Percentiles rank a stretch among this genome's conserved stretches.
Conservation (phyloP, 1,140 invertebrate species). For the Harpegnathos saltator region DNA sequence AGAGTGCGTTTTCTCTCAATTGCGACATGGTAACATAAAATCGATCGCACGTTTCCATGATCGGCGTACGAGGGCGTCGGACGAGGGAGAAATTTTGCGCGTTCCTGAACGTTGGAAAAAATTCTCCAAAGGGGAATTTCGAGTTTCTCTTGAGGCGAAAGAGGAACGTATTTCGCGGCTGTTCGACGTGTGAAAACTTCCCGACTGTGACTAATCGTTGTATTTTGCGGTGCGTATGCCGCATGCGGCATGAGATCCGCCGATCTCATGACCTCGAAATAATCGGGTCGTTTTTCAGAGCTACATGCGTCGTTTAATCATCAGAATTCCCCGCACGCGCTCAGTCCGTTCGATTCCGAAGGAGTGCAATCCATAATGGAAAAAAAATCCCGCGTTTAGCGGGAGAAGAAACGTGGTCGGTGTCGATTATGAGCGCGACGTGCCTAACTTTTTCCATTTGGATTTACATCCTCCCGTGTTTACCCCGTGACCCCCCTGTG, state of each 20-base stretch:
- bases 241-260: too few relatives aligned
- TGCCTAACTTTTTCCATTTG: background rate
- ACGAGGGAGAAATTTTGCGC: background rate
- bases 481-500: background rate
- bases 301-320: constrained; percentile 9
- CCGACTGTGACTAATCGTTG: background rate
- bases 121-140: too few relatives aligned
- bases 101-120: background rate
- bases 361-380: constrained; percentile 34
- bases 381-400: constrained; percentile 29
- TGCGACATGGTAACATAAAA: background rate
- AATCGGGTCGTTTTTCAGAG: background rate
- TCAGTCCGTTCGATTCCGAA: constrained; percentile 1
- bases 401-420: constrained; percentile 27
- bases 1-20: background rate
- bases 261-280: background rate
- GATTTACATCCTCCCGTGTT: constrained; percentile 11
- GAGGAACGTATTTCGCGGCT: background rate
- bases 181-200: background rate
- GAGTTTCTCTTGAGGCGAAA: too few relatives aligned
- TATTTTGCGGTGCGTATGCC: too few relatives aligned
- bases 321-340: constrained; percentile 32
- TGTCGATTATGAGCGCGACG: constrained; percentile 12
- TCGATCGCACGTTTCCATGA: too few relatives aligned
- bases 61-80: background rate